Percentiles rank a stretch among this genome's conserved stretches.
Evolutionary conservation across 2,113 vertebrate genomes (phyloP).

Genomic region (Prinia subflava): DNA sequence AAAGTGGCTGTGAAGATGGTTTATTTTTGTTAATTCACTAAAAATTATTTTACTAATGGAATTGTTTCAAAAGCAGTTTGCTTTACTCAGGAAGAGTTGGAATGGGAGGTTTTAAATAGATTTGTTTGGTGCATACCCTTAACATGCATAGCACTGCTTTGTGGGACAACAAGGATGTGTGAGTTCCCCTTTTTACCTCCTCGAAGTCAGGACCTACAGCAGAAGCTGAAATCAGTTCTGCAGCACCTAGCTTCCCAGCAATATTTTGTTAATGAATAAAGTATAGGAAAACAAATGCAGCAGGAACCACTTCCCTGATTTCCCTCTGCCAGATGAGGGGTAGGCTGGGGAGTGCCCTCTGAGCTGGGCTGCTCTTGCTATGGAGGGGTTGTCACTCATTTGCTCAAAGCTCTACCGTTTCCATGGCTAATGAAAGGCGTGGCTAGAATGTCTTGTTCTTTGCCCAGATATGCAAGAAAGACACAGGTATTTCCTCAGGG

Average conservation of each 20-base stretch:
- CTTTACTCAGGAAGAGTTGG: background rate
- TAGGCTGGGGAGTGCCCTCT: background rate
- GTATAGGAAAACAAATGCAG: background rate
- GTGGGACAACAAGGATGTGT: background rate
- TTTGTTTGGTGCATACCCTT: background rate
- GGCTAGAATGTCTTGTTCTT: slow-evolving; percentile 35
- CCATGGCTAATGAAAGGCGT: slow-evolving; percentile 27
- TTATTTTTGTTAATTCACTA: background rate
- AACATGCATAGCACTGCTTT: background rate
- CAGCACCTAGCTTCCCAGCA: background rate
- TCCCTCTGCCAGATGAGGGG: background rate
- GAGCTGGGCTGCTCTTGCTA: background rate
- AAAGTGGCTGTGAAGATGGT: background rate
- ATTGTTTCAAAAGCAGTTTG: background rate
- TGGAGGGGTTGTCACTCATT: background rate
- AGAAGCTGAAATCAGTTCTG: background rate
- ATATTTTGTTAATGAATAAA: slow-evolving; percentile 7
- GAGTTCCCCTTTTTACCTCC: background rate
- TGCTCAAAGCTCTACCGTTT: background rate
- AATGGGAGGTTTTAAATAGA: background rate
- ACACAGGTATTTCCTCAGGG: slow-evolving; percentile 38
- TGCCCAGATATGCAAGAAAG: slow-evolving; percentile 32
- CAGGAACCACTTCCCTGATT: background rate
- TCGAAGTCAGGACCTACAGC: background rate
- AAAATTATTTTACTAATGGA: background rate